These are phyloP conservation scores for Eubucco bourcierii DNA, from an alignment of 2,113 vertebrate species.

Conservation along the genomic window DNA sequence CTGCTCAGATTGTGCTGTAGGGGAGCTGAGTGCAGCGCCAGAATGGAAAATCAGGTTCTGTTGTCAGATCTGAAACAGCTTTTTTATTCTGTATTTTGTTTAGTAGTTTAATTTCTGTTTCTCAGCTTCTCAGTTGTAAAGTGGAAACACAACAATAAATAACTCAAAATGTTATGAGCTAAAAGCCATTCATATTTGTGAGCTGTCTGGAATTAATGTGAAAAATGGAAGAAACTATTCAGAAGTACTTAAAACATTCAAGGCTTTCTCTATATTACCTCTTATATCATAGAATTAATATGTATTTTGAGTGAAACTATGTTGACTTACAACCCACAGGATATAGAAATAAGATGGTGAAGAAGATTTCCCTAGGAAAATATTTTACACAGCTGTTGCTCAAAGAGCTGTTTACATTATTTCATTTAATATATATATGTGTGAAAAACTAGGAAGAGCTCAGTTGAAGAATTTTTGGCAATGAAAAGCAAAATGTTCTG, in stretches of 20 bases:
- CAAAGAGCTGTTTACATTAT: constrained; percentile 14
- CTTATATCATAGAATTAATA: constrained; percentile 36
- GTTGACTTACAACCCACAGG: constrained; percentile 39
- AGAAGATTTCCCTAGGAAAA: constrained; percentile 52
- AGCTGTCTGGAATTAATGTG: constrained; percentile 20
- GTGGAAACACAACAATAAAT: constrained; percentile 41
- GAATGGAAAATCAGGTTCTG: not conserved
- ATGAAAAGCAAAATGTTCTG: not conserved
- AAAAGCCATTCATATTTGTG: not conserved
- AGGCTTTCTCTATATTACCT: constrained; percentile 22
- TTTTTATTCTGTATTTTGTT: not conserved
- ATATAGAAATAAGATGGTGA: constrained; percentile 32
- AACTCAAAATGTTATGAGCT: constrained; percentile 43
- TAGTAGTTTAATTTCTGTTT: constrained; percentile 30
- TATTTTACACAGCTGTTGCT: constrained; percentile 44
- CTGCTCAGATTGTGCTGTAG: not conserved
- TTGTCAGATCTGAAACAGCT: not conserved
- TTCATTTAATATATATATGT: not conserved
- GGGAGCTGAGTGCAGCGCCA: not conserved
- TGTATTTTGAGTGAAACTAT: constrained; percentile 27
- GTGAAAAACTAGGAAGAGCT: constrained; percentile 9
- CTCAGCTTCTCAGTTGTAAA: not conserved
- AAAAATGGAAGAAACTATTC: constrained; percentile 60
- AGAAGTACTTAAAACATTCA: constrained; percentile 52
- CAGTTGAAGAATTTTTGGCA: constrained; percentile 23